Evolutionary conservation across 2,113 vertebrate species (phyloP).

Genomic region (Epinephelus cyanopodus): DNA sequence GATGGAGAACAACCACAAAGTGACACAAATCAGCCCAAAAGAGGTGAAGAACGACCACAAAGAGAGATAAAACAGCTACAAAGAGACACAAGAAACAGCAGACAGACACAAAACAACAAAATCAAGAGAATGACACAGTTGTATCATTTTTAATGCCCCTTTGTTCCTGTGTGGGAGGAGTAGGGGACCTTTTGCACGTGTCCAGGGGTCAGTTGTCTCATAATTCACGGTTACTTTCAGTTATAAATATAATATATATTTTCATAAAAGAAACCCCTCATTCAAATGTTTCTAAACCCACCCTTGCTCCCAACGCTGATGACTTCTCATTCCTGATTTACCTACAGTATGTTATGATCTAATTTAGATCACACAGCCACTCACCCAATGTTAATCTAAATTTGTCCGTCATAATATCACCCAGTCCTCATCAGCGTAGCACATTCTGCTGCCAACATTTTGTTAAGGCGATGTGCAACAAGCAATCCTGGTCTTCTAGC

Average conservation of each 20-base stretch:
- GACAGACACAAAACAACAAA: neutral
- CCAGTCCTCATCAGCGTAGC: neutral
- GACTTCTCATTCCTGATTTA: neutral
- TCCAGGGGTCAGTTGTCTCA: neutral
- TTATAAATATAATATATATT: neutral
- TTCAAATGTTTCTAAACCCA: neutral
- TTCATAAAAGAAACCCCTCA: neutral
- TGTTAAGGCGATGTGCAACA: neutral
- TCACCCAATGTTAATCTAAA: constrained; percentile 1
- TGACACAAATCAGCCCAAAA: neutral
- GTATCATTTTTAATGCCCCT: neutral
- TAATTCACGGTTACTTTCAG: neutral
- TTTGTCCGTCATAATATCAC: constrained; percentile 16
- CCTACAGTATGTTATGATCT: neutral
- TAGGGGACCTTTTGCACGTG: neutral
- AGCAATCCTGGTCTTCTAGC: neutral
- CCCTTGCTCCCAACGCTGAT: neutral
- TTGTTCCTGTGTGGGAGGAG: neutral
- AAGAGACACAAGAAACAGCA: neutral
- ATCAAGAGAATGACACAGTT: neutral
- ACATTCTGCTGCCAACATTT: neutral
- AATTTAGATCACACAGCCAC: constrained; percentile 11
- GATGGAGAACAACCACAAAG: neutral
- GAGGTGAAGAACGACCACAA: too few species aligned
- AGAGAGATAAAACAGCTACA: neutral